Base-by-base conservation (phyloP, 2,888 invertebrate genomes). In the Xylocampa areola region DNA sequence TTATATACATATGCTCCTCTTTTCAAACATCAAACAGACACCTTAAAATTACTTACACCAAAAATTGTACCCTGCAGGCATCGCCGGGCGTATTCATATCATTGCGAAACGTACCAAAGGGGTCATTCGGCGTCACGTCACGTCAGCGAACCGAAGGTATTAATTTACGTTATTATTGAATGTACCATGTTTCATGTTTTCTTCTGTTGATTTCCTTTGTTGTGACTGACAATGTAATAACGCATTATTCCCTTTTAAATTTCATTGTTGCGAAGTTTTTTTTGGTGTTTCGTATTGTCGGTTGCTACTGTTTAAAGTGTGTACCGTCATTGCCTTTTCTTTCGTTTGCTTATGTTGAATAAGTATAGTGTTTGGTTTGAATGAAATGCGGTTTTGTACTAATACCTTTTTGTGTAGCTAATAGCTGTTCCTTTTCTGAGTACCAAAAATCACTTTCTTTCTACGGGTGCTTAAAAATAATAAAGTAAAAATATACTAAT, bases 151-250 rank as follows among this genome's bases (percentile, higher is more conserved):
- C 60, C 74, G 71, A 80, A 82, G 72, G 81, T 76, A 84, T 82
- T 82, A 74, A 84, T 85, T 84, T 76, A 64, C 73, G 55, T 71
- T 78, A 73, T 79, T 77, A 80, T 67, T 69, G 67, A 59, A 44
- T 53, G 60, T 51, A 39, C 55, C 54, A 60, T 55, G 49, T 58
- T 60, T 63, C 54, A 60, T 55, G 49, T 58, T 60, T 63, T 63
- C 60, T 61, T 66, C 57, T 58, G 54, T 64, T 25, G 49, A 58
- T 52, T 45, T 48, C 55, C 59, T 67, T 73, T 70, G 70, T 74
- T 50, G 54, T 36, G 53, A 51, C 60, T 55, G 54, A 69, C 74
- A 68, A 62, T 48, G 45, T 59, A 67, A 57, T 71, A 66, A 71
- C 30, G 61, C 19, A 65, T 66, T 67, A 66, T 66, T 48, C 60